phyloP scores from a whole-genome alignment of 1,140 invertebrate species.

The Aphaenogaster floridana region DNA sequence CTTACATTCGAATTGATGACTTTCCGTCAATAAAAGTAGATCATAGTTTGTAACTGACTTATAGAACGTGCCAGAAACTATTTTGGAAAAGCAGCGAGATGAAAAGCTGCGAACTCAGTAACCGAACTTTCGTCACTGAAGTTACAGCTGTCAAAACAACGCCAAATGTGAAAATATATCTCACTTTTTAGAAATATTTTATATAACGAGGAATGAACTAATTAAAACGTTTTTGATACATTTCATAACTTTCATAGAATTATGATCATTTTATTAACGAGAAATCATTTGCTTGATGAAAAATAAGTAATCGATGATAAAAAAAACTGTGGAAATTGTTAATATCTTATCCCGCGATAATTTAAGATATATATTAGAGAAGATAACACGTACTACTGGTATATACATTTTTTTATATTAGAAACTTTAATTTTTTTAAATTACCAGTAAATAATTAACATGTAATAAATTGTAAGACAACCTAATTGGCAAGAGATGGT shows the following conservation, averaged over 20 bases:
- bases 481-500: no score
- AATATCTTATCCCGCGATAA: neutral
- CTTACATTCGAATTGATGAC: constrained; percentile 31
- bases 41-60: constrained; percentile 56
- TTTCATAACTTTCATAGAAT: neutral
- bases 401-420: neutral
- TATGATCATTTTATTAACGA: neutral
- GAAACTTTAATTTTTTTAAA: no score
- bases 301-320: neutral
- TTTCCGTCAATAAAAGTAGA: constrained; percentile 57
- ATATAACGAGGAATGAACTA: neutral
- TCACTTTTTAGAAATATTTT: neutral
- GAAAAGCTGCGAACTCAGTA: constrained; percentile 16
- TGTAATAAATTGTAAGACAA: no score
- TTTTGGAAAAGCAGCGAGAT: neutral
- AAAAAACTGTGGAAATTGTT: neutral
- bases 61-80: constrained; percentile 45
- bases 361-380: neutral
- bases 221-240: neutral
- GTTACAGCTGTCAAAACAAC: constrained; percentile 45
- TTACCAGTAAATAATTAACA: no score
- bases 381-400: neutral
- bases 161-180: constrained; percentile 14
- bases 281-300: neutral
- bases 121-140: constrained; percentile 13